Conservation (phyloP, 2,888 invertebrate species). For the Cinara cedri region DNA sequence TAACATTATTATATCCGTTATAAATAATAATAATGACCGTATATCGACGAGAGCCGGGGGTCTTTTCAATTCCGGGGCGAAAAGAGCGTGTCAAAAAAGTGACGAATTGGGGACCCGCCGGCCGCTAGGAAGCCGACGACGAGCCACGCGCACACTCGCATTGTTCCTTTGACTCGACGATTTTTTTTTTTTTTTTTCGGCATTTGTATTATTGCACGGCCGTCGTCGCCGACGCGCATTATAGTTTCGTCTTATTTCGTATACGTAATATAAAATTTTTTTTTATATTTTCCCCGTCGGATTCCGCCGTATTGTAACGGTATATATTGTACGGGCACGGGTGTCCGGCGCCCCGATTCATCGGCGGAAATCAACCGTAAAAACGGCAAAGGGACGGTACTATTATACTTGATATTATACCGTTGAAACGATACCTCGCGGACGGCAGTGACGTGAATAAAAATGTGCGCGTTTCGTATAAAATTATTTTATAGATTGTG, state of each 20-base stretch:
- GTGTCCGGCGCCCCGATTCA: neutral
- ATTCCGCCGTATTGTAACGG: neutral
- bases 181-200: neutral
- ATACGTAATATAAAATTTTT: neutral
- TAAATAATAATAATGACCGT: neutral
- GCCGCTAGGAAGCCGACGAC: too few relatives aligned
- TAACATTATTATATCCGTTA: neutral
- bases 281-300: neutral
- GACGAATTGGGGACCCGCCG: constrained; percentile 42
- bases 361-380: constrained; percentile 28
- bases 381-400: constrained; percentile 13
- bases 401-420: too few relatives aligned
- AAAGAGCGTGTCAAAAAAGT: constrained; percentile 32
- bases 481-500: too few relatives aligned
- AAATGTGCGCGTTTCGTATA: too few relatives aligned
- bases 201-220: neutral
- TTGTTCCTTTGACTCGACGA: constrained; percentile 11
- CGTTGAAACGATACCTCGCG: too few relatives aligned
- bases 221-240: too few relatives aligned
- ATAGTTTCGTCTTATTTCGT: too few relatives aligned
- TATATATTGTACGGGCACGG: neutral
- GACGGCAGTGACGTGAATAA: too few relatives aligned
- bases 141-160: neutral
- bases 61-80: neutral
- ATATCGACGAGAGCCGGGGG: neutral